These are phyloP conservation scores for Lomographa bimaculata DNA, from an alignment of 2,888 invertebrate species.

Conservation along the genomic window DNA sequence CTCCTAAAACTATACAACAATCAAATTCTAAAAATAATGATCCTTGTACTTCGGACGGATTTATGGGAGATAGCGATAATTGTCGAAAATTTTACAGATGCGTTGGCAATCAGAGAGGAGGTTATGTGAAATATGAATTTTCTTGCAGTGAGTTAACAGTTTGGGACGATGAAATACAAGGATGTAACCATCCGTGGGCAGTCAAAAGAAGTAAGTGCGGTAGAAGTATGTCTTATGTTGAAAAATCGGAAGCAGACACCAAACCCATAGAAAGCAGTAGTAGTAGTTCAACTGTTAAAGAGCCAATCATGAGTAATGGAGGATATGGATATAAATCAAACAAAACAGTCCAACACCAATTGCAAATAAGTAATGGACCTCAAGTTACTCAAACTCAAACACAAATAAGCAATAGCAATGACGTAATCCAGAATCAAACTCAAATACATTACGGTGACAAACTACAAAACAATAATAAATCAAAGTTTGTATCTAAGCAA, in stretches of 20 bases:
- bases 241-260: conserved; percentile 12
- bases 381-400: conserved; percentile 52
- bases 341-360: conserved; percentile 44
- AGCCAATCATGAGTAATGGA: conserved; percentile 6
- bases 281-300: no score
- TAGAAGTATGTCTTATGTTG: conserved; percentile 37
- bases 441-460: conserved; percentile 50
- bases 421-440: conserved; percentile 53
- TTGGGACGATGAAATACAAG: conserved; percentile 88
- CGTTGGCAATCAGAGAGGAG: conserved; percentile 85
- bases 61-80: conserved; percentile 87
- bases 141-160: conserved; percentile 89
- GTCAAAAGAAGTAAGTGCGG: conserved; percentile 73
- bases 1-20: conserved; percentile 17
- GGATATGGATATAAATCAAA: conserved; percentile 21
- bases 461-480: conserved; percentile 28
- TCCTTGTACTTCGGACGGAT: conserved; percentile 87
- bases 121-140: conserved; percentile 88
- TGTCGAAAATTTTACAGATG: conserved; percentile 92
- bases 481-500: conserved; percentile 41
- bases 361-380: conserved; percentile 50
- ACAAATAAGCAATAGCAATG: conserved; percentile 46
- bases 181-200: conserved; percentile 89
- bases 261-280: no score
- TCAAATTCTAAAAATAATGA: conserved; percentile 36